A percentile compares a stretch with the other conserved stretches of the same genome.
Evolutionary conservation across 1,140 invertebrate genomes (phyloP).

Genomic region (Eupeodes corollae): DNA sequence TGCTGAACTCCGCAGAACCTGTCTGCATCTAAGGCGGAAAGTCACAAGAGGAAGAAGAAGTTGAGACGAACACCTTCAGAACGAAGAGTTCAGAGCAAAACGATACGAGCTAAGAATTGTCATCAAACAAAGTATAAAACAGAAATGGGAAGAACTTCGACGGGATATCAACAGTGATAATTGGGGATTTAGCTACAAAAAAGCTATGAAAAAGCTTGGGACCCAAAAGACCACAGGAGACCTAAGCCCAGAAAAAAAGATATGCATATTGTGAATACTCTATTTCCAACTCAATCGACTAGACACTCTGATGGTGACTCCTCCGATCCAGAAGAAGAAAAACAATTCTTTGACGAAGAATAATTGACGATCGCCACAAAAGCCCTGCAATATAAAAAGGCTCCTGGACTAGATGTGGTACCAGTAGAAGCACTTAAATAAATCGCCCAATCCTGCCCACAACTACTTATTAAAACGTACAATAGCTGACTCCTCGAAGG

Average conservation of each 20-base stretch:
- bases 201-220: not conserved
- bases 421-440: not conserved
- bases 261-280: not conserved
- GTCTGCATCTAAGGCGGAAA: not conserved
- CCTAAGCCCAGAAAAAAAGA: not conserved
- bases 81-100: not conserved
- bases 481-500: not conserved
- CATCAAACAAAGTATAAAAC: not conserved
- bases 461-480: not conserved
- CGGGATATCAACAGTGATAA: not conserved
- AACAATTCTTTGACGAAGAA: too few relatives aligned
- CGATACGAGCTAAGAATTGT: not conserved
- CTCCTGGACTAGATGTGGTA: not conserved
- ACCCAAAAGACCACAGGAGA: not conserved
- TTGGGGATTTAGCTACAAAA: not conserved
- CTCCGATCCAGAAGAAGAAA: too few relatives aligned
- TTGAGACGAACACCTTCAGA: not conserved
- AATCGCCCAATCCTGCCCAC: not conserved
- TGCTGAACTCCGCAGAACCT: not conserved
- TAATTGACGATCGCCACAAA: not conserved
- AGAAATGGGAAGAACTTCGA: not conserved
- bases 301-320: too few relatives aligned
- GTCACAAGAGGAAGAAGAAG: not conserved
- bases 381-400: not conserved
- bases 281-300: not conserved